Conservation (phyloP, 2,888 invertebrate species). For the Piscicola geometra region DNA sequence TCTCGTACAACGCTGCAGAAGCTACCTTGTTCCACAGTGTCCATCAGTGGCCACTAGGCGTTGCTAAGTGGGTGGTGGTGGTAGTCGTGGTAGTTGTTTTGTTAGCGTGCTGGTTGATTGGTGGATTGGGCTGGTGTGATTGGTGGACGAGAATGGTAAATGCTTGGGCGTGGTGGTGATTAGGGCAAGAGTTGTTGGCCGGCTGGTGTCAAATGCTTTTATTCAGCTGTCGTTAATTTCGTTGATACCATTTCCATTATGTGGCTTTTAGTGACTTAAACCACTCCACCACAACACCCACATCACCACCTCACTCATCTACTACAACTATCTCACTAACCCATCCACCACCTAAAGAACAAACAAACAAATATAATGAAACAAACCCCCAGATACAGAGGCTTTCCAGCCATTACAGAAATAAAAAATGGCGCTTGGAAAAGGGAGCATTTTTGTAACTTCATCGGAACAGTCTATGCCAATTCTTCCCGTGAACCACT, state of each 20-base stretch:
- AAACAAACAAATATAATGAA: constrained; percentile 5
- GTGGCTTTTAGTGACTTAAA: too few relatives aligned
- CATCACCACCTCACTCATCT: too few relatives aligned
- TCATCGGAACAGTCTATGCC: constrained; percentile 59
- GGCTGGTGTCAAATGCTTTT: too few relatives aligned
- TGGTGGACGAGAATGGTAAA: too few relatives aligned
- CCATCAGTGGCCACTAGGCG: constrained; percentile 61
- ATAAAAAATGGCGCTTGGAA: constrained; percentile 50
- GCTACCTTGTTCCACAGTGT: constrained; percentile 57
- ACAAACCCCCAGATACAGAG: constrained; percentile 56
- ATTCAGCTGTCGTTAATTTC: background rate
- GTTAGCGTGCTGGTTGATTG: too few relatives aligned
- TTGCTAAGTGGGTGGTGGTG: constrained; percentile 54
- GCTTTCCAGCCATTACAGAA: constrained; percentile 56
- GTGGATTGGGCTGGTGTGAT: too few relatives aligned
- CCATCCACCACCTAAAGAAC: too few relatives aligned
- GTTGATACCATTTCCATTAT: too few relatives aligned
- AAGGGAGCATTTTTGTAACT: constrained; percentile 58
- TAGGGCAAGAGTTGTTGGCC: too few relatives aligned
- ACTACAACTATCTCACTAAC: too few relatives aligned
- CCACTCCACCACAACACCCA: background rate
- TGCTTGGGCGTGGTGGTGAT: too few relatives aligned
- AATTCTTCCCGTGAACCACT: constrained; percentile 57
- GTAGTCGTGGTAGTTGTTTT: too few relatives aligned
- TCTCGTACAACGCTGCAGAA: constrained; percentile 59